Evolutionary conservation across 2,113 vertebrate species (phyloP), one percentile per base, ranked within the genome.

Genomic region (Gila orcuttii): DNA sequence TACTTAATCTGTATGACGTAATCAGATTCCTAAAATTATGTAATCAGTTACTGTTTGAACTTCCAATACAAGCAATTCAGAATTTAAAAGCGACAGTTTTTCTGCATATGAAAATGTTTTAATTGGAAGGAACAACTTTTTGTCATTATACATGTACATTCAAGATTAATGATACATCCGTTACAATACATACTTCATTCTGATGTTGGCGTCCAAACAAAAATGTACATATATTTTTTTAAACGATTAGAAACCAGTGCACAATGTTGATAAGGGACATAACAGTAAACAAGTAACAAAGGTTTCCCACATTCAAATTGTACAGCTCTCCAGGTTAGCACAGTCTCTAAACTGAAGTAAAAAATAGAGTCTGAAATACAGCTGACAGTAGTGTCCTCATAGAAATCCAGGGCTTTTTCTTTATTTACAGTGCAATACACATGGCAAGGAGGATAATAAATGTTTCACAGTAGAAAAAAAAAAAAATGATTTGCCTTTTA

Each of bases 61-160:
- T 52, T 52, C 15, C 50, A 66, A 66, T 66, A 33, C 28, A 15
- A 28, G 11, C 15, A 0, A 68, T 52, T 50, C 17, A 59, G 17
- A 57, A 36, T 31, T 15, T 79, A 33, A 21, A 33, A 19, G 21
- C 6, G 28, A 13, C 3, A 52, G 33, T 45, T 52, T 73, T 81
- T 85, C 17, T 50, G 78, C 66, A 75, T 85, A 88, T 85, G 85
- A 86, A 85, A 82, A 86, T 82, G 31, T 86, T 83, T 86, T 64
- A 88, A 89, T 86, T 85, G 15, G 86, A 89, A 88, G 89, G 87
- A 94, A 93, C 90, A 90, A 91, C 80, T 79, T 90, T 90, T 94
- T 94, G 93, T 93, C 71, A 89, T 93, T 92, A 92, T 92, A 94
- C 93, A 90, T 93, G 62, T 93, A 95, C 94, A 95, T 94, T 94